Conservation (phyloP, 2,888 invertebrate genomes). For the Chrysolina haemoptera region DNA sequence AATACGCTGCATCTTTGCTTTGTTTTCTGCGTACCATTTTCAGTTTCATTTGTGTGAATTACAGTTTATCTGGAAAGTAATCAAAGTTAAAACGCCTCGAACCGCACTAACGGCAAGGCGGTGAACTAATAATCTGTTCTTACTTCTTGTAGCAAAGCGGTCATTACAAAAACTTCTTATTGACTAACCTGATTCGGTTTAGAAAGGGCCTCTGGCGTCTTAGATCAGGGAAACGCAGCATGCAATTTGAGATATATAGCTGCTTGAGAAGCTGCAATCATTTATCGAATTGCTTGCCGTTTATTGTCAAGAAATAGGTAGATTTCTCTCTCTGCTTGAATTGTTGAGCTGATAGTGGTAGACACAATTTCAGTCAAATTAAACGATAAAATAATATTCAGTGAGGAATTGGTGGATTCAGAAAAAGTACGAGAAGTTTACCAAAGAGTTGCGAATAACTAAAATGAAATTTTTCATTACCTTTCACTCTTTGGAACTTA, state of each 20-base stretch:
- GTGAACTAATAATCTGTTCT: constrained; percentile 62
- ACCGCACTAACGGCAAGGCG: constrained; percentile 59
- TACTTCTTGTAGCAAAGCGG: constrained; percentile 54
- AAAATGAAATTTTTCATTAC: too few relatives aligned
- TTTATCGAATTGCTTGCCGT: constrained; percentile 4
- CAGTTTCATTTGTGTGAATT: constrained; percentile 59
- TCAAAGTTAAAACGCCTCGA: constrained; percentile 47
- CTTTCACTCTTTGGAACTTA: too few relatives aligned
- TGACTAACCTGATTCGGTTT: constrained; percentile 63
- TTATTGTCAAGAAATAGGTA: neutral
- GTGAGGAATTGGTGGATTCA: too few relatives aligned
- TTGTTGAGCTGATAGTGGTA: neutral
- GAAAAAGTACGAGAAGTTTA: too few relatives aligned
- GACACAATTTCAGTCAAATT: too few relatives aligned
- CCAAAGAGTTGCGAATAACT: too few relatives aligned
- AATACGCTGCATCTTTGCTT: constrained; percentile 42
- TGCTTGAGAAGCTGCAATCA: constrained; percentile 24
- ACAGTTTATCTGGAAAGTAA: constrained; percentile 48
- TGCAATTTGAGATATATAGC: constrained; percentile 52
- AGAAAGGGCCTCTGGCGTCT: constrained; percentile 53
- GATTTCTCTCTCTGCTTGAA: neutral
- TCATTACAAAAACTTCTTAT: constrained; percentile 64
- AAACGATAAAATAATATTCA: too few relatives aligned
- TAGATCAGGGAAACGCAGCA: constrained; percentile 51
- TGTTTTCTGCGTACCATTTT: constrained; percentile 50